Conservation (phyloP, 1,140 invertebrate species). For the Maniola jurtina region DNA sequence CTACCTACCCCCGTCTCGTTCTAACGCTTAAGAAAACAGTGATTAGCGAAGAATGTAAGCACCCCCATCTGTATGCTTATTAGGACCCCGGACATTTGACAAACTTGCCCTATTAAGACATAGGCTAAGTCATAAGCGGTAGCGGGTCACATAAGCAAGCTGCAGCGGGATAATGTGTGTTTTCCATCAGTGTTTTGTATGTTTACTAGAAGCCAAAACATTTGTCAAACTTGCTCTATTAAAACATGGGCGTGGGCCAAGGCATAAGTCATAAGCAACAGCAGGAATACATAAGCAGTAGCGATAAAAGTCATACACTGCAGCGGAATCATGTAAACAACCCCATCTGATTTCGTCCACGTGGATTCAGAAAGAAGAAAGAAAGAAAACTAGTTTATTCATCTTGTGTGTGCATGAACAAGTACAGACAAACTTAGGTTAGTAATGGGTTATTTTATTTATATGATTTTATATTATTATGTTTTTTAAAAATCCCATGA, state of each 20-base stretch:
- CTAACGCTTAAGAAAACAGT: conserved; percentile 37
- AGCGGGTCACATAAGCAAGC: conserved; percentile 15
- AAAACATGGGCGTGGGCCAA: background rate
- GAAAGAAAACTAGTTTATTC: too few species aligned
- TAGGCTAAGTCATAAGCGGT: conserved; percentile 7
- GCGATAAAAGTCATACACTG: too few species aligned
- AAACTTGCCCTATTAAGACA: conserved; percentile 22
- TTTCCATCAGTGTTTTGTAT: too few species aligned
- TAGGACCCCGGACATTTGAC: conserved; percentile 37
- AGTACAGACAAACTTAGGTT: too few species aligned
- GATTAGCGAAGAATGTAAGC: conserved; percentile 37
- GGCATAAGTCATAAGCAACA: conserved; percentile 7
- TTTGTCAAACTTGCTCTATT: conserved; percentile 32
- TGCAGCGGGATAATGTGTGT: too few species aligned
- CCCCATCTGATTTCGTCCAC: too few species aligned
- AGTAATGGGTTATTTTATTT: too few species aligned
- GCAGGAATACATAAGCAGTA: background rate
- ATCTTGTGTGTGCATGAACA: too few species aligned
- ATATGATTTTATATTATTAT: too few species aligned
- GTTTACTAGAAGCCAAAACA: conserved; percentile 39
- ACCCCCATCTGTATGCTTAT: conserved; percentile 44
- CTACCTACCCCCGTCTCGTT: conserved; percentile 14
- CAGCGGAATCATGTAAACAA: too few species aligned
- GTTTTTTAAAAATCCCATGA: too few species aligned
- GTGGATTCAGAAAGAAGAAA: too few species aligned